Evolutionary conservation across 2,888 invertebrate species (phyloP).

Genomic region (Miltochrista miniata): DNA sequence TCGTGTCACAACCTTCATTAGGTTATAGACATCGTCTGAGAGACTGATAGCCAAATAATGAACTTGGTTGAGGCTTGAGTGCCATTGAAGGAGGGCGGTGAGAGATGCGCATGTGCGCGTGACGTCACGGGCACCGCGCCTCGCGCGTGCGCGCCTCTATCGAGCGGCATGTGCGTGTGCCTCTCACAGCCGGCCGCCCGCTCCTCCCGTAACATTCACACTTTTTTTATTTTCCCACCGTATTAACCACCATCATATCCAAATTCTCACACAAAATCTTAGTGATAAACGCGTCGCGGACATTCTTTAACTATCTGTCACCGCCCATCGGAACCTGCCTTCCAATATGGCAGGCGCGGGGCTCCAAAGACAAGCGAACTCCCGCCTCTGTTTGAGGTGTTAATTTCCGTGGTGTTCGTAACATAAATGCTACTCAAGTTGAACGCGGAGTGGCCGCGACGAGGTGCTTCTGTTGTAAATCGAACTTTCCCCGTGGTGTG

Average conservation of each 20-base stretch:
- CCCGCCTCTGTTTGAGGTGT: slow-evolving; percentile 56
- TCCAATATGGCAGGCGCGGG: slow-evolving; percentile 74
- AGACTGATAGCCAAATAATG: slow-evolving; percentile 55
- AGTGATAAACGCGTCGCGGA: slow-evolving; percentile 30
- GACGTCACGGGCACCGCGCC: slow-evolving; percentile 67
- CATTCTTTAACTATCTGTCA: slow-evolving; percentile 14
- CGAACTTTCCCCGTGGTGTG: slow-evolving; percentile 59
- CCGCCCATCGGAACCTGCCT: slow-evolving; percentile 42
- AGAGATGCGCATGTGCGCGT: slow-evolving; percentile 63
- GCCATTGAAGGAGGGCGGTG: slow-evolving; percentile 49
- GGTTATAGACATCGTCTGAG: slow-evolving; percentile 40
- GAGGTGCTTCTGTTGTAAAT: slow-evolving; percentile 59
- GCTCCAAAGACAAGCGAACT: slow-evolving; percentile 55
- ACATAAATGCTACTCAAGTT: slow-evolving; percentile 81
- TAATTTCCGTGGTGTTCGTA: slow-evolving; percentile 60
- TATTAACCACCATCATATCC: slow-evolving; percentile 56
- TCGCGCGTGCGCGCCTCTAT: slow-evolving; percentile 78
- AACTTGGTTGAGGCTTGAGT: slow-evolving; percentile 36
- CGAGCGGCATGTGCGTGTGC: slow-evolving; percentile 81
- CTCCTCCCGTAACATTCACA: slow-evolving; percentile 71
- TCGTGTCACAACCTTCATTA: slow-evolving; percentile 40
- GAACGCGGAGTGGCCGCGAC: slow-evolving; percentile 62
- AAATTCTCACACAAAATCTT: slow-evolving; percentile 51
- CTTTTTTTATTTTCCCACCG: slow-evolving; percentile 76
- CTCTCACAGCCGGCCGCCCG: slow-evolving; percentile 73